Base-by-base conservation (phyloP, 2,113 vertebrate genomes). In the Gasterosteus aculeatus region DNA sequence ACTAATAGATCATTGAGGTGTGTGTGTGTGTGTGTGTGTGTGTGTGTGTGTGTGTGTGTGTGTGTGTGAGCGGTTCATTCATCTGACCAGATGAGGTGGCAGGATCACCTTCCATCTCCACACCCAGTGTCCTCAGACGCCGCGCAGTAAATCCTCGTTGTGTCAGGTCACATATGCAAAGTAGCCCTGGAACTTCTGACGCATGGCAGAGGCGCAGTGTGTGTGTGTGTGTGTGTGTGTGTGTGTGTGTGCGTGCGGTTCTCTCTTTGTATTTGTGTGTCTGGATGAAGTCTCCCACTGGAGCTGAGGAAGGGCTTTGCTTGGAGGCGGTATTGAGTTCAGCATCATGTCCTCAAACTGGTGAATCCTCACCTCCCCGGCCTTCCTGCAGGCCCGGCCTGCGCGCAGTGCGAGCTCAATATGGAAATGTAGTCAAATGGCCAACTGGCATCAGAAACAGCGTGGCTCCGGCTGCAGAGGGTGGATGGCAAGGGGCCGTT, bases 401-500 rank as follows among this genome's bases (percentile, higher is more conserved):
- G 75, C 53, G 44, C 60, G 73, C 33, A 38, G 29, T 51, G 62
- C 54, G 60, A 53, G 46, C 81, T 68, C 56, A 70, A 54, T 87
- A 90, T 91, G 89, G 69, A 93, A 93, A 92, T 89, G 70, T 88
- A 92, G 80, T 90, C 90, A 92, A 90, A 93, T 91, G 76, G 70
- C 77, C 85, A 90, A 91, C 86, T 75, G 88, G 67, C 84, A 80
- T 80, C 47, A 14, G 72, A 11, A 19, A 62, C 66, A 39, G 73
- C 35, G 35, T 6, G 35, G 35, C 4, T 38, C 35, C 5, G 35
- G 51, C 58, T 19, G n/a, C 38, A 74, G 60, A 61, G 63, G 57
- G 60, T 56, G 58, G 22, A 61, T n/a, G 19, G 69, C 58, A 29
- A 22, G 53, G 53, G 56, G 38, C 3, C 11, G 71, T 59, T 62